Percentiles rank a stretch among this genome's conserved stretches.
Conservation (phyloP, 2,888 invertebrate genomes). For the Epinotia bilunana region DNA sequence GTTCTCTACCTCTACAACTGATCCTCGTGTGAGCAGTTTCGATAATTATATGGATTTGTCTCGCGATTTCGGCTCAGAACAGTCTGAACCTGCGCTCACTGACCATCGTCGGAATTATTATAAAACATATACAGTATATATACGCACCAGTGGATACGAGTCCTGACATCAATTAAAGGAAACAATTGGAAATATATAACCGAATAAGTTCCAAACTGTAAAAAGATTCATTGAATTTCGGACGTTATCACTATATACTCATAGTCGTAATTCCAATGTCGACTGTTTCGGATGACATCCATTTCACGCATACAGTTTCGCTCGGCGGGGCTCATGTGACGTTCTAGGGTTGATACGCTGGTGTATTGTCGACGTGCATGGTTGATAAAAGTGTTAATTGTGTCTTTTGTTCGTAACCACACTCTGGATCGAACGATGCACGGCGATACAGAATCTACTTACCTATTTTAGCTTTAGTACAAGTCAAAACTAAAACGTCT, state of each 20-base stretch:
- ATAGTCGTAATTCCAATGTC: background rate
- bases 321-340: background rate
- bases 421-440: constrained; percentile 1
- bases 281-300: background rate
- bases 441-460: background rate
- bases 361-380: constrained; percentile 7
- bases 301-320: background rate
- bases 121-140: background rate
- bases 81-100: background rate
- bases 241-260: background rate
- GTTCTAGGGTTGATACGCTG: background rate
- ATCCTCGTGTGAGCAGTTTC: no score
- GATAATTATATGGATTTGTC: no score
- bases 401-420: constrained; percentile 24
- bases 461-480: no score
- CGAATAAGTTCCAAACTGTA: background rate
- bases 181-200: background rate
- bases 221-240: background rate
- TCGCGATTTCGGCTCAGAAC: no score
- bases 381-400: constrained; percentile 18
- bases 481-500: no score
- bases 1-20: no score
- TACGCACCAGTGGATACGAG: background rate
- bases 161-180: background rate
- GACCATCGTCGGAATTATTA: background rate